These are phyloP conservation scores for Tinamus guttatus DNA, from an alignment of 2,113 vertebrate genomes.

Conservation along the genomic window DNA sequence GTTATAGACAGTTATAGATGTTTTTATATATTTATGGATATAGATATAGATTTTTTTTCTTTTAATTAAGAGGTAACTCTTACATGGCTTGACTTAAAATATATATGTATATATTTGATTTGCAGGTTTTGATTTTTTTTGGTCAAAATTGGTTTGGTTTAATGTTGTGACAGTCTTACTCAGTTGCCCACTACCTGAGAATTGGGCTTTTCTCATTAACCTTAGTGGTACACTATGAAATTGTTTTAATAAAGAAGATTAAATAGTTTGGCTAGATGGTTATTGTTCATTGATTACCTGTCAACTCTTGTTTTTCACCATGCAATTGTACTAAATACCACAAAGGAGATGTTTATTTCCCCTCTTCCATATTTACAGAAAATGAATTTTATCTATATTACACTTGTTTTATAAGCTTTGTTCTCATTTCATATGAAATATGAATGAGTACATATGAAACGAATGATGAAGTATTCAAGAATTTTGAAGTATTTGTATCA, in stretches of 20 bases:
- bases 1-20: not conserved
- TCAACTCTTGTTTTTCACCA: fast-evolving
- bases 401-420: not conserved
- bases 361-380: not conserved
- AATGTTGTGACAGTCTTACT: not conserved
- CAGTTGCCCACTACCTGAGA: not conserved
- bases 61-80: too few species aligned
- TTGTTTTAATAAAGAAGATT: not conserved
- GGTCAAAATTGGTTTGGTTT: not conserved
- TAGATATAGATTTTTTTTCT: not conserved
- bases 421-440: not conserved
- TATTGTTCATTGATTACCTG: not conserved
- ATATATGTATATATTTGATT: not conserved
- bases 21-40: too few species aligned
- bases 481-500: not conserved
- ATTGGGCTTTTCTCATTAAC: not conserved
- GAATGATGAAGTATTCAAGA: too few species aligned
- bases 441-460: too few species aligned
- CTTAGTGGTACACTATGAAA: not conserved
- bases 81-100: too few species aligned
- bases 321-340: fast-evolving
- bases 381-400: not conserved
- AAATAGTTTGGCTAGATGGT: not conserved
- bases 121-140: not conserved
- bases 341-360: not conserved